Conservation (phyloP, 2,888 invertebrate genomes). For the Torymus aiolomorphi region DNA sequence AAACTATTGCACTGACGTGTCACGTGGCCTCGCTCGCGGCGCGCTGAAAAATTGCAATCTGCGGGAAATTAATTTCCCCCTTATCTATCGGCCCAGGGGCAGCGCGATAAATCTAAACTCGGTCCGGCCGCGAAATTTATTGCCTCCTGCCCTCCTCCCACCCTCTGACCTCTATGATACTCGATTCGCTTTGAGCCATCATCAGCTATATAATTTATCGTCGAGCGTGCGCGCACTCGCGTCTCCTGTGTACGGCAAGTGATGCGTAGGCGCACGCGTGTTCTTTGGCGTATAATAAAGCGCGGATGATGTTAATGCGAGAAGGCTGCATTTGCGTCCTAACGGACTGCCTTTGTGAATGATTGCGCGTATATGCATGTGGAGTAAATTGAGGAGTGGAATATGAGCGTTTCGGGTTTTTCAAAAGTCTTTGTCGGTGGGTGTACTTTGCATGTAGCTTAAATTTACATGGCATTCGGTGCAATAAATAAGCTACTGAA, state of each 20-base stretch:
- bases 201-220: conserved; percentile 32
- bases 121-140: conserved; percentile 21
- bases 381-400: too few relatives aligned
- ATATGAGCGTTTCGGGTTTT: too few relatives aligned
- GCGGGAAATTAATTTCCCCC: conserved; percentile 64
- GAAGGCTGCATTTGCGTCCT: too few relatives aligned
- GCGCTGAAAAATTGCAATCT: conserved; percentile 62
- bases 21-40: too few relatives aligned
- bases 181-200: conserved; percentile 8
- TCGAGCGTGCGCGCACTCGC: not conserved
- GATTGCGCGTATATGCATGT: too few relatives aligned
- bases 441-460: too few relatives aligned
- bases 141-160: not conserved
- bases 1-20: too few relatives aligned
- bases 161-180: not conserved
- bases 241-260: too few relatives aligned
- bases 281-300: conserved; percentile 5
- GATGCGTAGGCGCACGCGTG: not conserved
- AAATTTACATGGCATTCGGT: too few relatives aligned
- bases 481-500: too few relatives aligned
- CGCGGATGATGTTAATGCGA: not conserved
- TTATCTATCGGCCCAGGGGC: conserved; percentile 60
- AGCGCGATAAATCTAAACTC: conserved; percentile 64
- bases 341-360: too few relatives aligned
- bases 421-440: too few relatives aligned